Evolutionary conservation across 1,140 invertebrate species (phyloP).

Genomic region (Macrotrachela quadricornifera): DNA sequence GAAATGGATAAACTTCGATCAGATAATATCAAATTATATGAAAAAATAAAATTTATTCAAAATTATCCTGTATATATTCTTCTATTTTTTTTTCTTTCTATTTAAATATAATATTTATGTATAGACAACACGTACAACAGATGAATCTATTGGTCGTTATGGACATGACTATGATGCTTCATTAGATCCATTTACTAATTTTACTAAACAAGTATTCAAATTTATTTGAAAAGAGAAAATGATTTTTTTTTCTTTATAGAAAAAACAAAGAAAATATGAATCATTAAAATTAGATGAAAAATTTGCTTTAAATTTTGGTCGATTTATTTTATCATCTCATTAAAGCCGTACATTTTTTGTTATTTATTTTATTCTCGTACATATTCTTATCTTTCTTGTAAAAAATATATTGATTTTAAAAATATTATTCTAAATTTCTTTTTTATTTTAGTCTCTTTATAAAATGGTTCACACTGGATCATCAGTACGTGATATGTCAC

Average conservation of each 20-base stretch:
- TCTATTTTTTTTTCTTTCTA: background rate
- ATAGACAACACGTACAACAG: no score
- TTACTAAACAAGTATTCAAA: no score
- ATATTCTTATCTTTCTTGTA: constrained; percentile 34
- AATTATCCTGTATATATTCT: constrained; percentile 20
- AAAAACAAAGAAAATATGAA: background rate
- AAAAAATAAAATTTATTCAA: constrained; percentile 37
- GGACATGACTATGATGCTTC: constrained; percentile 33
- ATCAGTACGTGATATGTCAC: no score
- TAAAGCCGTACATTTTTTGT: constrained; percentile 30
- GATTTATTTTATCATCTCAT: constrained; percentile 30
- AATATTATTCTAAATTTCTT: no score
- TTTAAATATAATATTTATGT: no score
- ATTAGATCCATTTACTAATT: constrained; percentile 34
- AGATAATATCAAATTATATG: constrained; percentile 37
- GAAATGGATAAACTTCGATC: constrained; percentile 33
- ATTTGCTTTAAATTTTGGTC: constrained; percentile 13
- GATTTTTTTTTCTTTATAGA: background rate
- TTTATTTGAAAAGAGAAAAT: no score
- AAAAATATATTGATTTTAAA: no score
- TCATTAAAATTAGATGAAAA: constrained; percentile 7
- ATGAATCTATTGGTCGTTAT: constrained; percentile 24
- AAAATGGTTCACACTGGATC: no score
- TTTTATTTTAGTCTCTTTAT: background rate
- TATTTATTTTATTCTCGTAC: constrained; percentile 34